Evolutionary conservation across 2,113 vertebrate genomes (phyloP).

Genomic region (Odontesthes bonariensis): DNA sequence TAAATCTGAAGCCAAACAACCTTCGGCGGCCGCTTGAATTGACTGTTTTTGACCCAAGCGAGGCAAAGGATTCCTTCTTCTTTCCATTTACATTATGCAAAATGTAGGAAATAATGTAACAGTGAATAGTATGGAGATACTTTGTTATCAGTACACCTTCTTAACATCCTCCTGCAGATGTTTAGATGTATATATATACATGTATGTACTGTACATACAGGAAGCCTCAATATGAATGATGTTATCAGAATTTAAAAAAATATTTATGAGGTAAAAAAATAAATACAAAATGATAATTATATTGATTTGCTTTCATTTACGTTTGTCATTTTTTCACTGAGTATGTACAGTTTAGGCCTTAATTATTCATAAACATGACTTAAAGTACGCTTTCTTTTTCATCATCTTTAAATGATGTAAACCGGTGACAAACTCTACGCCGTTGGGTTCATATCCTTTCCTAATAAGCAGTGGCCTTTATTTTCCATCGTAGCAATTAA

Average conservation of each 20-base stretch:
- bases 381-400: no score
- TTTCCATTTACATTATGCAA: not conserved
- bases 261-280: not conserved
- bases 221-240: not conserved
- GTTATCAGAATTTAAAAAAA: not conserved
- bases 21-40: slow-evolving; percentile 8
- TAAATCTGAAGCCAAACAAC: slow-evolving; percentile 6
- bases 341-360: no score
- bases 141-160: not conserved
- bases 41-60: not conserved
- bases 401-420: no score
- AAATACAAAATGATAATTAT: not conserved
- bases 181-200: slow-evolving; percentile 12
- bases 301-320: not conserved
- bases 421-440: no score
- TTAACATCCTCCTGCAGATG: not conserved
- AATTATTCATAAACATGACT: no score
- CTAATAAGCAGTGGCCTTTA: not conserved
- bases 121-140: not conserved
- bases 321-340: not conserved
- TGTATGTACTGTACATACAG: slow-evolving; percentile 13
- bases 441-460: not conserved
- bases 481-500: not conserved
- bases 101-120: not conserved
- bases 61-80: not conserved